phyloP scores from a whole-genome alignment of 2,888 invertebrate genomes.

The Polyommatus iphigenia region DNA sequence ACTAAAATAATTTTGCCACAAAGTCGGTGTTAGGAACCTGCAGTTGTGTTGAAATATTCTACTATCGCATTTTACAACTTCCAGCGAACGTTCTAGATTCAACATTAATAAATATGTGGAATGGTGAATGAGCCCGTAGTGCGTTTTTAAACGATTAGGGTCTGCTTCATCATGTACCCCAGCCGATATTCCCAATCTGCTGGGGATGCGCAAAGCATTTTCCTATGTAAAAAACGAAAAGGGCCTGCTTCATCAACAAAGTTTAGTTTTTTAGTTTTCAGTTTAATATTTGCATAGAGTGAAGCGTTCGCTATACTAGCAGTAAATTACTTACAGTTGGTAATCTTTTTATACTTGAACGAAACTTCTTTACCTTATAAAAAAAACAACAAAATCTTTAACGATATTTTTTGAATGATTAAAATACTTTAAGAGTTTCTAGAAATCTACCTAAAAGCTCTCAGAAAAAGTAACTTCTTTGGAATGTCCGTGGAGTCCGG shows the following conservation, averaged over 20 bases:
- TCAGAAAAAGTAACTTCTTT: background rate
- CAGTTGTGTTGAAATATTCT: background rate
- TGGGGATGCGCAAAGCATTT: no score
- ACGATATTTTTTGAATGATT: background rate
- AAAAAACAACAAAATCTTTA: background rate
- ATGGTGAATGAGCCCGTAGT: background rate
- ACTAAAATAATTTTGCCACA: no score
- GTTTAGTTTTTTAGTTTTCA: background rate
- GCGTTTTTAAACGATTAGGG: background rate
- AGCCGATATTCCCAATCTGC: no score
- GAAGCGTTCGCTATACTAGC: no score
- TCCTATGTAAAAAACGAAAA: no score
- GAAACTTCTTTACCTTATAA: no score
- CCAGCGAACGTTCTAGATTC: background rate
- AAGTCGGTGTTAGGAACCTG: background rate
- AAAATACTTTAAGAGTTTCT: background rate
- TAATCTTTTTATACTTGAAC: no score
- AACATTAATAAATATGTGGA: background rate
- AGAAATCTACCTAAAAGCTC: background rate
- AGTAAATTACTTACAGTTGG: no score
- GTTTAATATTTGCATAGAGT: background rate
- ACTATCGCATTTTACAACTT: background rate
- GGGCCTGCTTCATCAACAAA: background rate
- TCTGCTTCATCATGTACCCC: background rate
- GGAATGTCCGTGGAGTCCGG: constrained; percentile 14